These are phyloP conservation scores for Pseudomyrmex cubaensis DNA, from an alignment of 1,140 invertebrate species.

Conservation along the genomic window DNA sequence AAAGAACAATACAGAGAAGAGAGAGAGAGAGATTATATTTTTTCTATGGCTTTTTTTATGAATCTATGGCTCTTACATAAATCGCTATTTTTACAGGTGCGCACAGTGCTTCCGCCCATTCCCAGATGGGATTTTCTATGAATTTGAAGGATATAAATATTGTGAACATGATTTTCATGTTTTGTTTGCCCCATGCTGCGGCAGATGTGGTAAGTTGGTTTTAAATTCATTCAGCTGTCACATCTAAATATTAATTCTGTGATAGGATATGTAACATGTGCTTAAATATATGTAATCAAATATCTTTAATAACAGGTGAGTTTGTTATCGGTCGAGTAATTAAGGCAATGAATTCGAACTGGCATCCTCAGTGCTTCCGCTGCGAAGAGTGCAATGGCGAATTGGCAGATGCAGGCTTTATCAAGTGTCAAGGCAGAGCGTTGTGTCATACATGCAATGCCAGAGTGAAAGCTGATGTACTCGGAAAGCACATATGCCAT, in stretches of 20 bases:
- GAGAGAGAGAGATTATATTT: background rate
- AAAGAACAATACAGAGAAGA: constrained; percentile 1
- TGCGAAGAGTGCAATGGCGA: constrained; percentile 97
- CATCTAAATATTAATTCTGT: constrained; percentile 8
- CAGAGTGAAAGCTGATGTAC: constrained; percentile 96
- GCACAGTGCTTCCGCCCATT: constrained; percentile 99
- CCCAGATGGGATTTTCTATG: constrained; percentile 99
- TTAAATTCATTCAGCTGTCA: constrained; percentile 26
- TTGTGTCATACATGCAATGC: constrained; percentile 99
- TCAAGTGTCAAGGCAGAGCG: constrained; percentile 96
- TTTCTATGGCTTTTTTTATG: background rate
- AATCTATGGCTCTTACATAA: background rate
- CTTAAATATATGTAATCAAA: constrained; percentile 30
- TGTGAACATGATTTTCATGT: constrained; percentile 99
- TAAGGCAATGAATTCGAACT: constrained; percentile 99
- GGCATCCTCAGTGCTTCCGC: constrained; percentile 99
- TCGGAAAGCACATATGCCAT: constrained; percentile 98
- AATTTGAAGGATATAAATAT: constrained; percentile 99
- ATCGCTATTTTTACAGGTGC: constrained; percentile 89
- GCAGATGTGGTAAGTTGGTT: constrained; percentile 93
- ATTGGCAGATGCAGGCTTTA: constrained; percentile 98
- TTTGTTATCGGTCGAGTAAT: constrained; percentile 99
- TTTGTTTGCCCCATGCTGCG: constrained; percentile 98
- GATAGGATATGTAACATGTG: background rate
- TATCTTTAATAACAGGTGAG: constrained; percentile 88